Conservation (phyloP, 2,113 vertebrate species). For the Erythrocebus patas region DNA sequence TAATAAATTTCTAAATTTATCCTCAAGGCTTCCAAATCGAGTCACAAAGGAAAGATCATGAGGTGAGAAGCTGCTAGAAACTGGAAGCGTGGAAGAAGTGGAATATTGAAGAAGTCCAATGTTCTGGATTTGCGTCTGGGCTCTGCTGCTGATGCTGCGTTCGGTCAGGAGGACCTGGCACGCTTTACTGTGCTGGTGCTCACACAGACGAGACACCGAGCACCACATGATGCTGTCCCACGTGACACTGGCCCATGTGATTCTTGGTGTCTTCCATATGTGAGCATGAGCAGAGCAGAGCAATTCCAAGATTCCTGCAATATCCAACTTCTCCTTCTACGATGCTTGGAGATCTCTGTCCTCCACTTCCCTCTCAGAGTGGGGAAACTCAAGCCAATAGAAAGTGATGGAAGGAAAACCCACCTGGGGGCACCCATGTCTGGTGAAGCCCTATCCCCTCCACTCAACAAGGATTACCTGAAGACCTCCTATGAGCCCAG, state of each 20-base stretch:
- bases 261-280: not conserved
- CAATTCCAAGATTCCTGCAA: rapidly evolving
- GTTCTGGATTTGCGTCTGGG: not conserved
- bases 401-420: rapidly evolving
- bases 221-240: too few relatives aligned
- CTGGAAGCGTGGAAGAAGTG: not conserved
- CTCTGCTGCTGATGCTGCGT: too few relatives aligned
- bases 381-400: not conserved
- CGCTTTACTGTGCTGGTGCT: too few relatives aligned
- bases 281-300: not conserved
- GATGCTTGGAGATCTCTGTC: not conserved
- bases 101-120: too few relatives aligned
- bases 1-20: not conserved
- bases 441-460: not conserved
- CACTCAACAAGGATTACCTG: not conserved
- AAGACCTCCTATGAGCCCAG: not conserved
- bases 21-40: not conserved
- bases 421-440: not conserved
- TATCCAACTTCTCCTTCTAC: not conserved
- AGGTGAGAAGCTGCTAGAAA: not conserved
- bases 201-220: too few relatives aligned
- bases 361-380: rapidly evolving
- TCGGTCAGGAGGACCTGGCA: not conserved
- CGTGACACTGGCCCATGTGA: too few relatives aligned
- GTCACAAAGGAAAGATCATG: not conserved